Evolutionary conservation across 2,797 vertebrate genomes (phyloP), one percentile per base, ranked within the genome.

Genomic region (Poeciliopsis paucimaculata): DNA sequence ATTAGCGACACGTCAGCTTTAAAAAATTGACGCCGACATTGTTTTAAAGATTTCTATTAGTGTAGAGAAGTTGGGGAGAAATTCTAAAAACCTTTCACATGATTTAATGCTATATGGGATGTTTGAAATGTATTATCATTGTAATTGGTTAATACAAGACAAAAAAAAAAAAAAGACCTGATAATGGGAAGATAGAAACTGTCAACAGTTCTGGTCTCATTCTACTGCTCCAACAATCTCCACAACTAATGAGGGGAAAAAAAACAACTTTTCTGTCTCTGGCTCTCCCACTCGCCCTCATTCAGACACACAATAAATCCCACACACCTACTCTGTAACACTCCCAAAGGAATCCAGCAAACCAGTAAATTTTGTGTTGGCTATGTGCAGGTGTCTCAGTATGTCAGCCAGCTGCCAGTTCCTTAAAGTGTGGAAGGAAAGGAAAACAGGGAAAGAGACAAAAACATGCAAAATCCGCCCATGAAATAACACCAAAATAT

Each of bases 111-210:
- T 5, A 53, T 60, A 20, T 1, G 47, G 45, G 62, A 51, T 18
- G 41, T 84, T 79, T 84, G 41, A 80, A 28, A 78, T 79, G 75
- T 60, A 47, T 49, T 45, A 81, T 74, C 31, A n/a, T 72, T 41
- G 72, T 71, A 86, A 83, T 82, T 83, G 82, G 86, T 80, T 78
- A 53, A 84, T 76, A 45, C 75, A 13, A 12, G 79, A 80, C 71
- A 62, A 77, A 34, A 34, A 34, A 34, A 34, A 53, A 81, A 82
- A 78, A 72, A 23, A 76, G 46, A 68, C 78, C 7, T 26, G 77
- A 73, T 15, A 12, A 74, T 57, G 28, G 72, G 82, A 45, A 55
- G 78, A 83, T 64, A 80, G 16, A 71, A 73, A 77, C 72, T 84
- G 80, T 91, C 87, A 82, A 43, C 46, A 13, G 15, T 26, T 72